phyloP scores from a whole-genome alignment of 2,888 invertebrate genomes.

The Drosophila aldrichi region DNA sequence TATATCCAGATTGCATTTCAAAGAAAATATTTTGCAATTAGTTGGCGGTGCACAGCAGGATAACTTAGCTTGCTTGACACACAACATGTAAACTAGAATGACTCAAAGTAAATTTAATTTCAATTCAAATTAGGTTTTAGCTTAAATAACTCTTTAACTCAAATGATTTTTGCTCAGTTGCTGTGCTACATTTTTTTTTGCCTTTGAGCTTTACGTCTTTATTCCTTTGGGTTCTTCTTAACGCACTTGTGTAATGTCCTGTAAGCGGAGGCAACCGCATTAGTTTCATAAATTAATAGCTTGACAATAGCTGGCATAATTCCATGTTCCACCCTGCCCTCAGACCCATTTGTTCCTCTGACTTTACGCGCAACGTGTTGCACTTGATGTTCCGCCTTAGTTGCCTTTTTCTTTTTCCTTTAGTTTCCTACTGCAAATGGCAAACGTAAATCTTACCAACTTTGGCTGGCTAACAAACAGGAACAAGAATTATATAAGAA shows the following conservation, averaged over 20 bases:
- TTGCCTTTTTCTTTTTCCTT: conserved; percentile 10
- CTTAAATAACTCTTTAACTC: not conserved
- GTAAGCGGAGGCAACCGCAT: conserved; percentile 20
- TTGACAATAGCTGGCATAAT: conserved; percentile 52
- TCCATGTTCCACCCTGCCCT: conserved; percentile 17
- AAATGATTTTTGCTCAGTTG: too few species aligned
- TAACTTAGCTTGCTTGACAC: not conserved
- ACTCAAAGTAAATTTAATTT: not conserved
- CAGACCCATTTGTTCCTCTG: conserved; percentile 22
- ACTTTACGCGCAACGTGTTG: conserved; percentile 65
- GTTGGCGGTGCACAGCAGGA: conserved; percentile 26
- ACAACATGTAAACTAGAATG: conserved; percentile 1
- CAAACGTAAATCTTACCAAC: conserved; percentile 69
- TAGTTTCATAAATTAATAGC: conserved; percentile 55
- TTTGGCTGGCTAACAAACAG: conserved; percentile 41
- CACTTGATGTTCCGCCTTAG: conserved; percentile 52
- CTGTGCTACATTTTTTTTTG: not conserved
- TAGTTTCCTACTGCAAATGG: conserved; percentile 55
- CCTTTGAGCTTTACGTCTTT: conserved; percentile 2
- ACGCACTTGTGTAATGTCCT: conserved; percentile 19
- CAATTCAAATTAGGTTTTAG: not conserved
- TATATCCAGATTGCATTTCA: conserved; percentile 27
- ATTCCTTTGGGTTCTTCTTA: conserved; percentile 6
- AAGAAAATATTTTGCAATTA: conserved; percentile 65
- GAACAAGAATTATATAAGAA: conserved; percentile 25